Evolutionary conservation across 1,140 invertebrate genomes (phyloP).

Genomic region (Temnothorax nylanderi): DNA sequence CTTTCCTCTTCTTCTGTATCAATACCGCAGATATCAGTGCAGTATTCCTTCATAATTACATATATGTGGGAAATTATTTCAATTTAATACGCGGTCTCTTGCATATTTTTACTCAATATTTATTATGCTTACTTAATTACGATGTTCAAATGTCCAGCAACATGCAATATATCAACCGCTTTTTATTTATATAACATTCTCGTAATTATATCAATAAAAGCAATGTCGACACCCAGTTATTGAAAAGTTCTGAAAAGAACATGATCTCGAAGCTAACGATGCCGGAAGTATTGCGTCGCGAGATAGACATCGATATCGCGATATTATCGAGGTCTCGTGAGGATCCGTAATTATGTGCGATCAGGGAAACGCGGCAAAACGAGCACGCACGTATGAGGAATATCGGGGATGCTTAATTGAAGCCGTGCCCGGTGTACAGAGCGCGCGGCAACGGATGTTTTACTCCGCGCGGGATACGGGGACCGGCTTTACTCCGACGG

Average conservation of each 20-base stretch:
- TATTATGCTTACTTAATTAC: background rate
- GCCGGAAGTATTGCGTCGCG: background rate
- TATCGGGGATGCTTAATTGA: slow-evolving; percentile 54
- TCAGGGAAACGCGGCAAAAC: slow-evolving; percentile 32
- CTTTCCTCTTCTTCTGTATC: background rate
- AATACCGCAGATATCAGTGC: background rate
- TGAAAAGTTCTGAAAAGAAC: background rate
- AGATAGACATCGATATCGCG: background rate
- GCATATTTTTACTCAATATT: background rate
- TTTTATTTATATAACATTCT: background rate
- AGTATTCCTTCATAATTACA: background rate
- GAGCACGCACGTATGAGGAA: slow-evolving; percentile 39
- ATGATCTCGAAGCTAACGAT: background rate
- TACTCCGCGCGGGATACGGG: background rate
- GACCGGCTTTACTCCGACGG: slow-evolving; percentile 21
- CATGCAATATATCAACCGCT: background rate
- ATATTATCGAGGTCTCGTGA: background rate
- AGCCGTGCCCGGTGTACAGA: slow-evolving; percentile 49
- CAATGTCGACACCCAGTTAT: background rate
- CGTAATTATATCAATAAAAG: background rate
- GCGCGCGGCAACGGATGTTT: background rate
- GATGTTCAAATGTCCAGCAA: background rate
- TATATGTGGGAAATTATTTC: too few species aligned
- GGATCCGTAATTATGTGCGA: slow-evolving; percentile 33
- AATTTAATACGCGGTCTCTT: background rate